Evolutionary conservation across 2,113 vertebrate species (phyloP).

Genomic region (Nymphicus hollandicus): DNA sequence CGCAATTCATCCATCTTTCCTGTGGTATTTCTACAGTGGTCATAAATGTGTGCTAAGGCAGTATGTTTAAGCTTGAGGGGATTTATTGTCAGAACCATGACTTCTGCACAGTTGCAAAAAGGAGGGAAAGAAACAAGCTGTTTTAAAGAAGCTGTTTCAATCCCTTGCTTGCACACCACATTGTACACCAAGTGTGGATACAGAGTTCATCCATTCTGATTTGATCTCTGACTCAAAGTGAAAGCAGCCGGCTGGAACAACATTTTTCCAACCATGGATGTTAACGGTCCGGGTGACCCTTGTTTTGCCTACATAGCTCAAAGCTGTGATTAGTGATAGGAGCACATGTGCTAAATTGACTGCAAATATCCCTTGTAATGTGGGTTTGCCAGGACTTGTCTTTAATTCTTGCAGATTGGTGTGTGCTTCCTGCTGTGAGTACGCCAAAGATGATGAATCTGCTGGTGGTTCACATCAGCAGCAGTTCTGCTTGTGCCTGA

Average conservation of each 20-base stretch:
- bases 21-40: neutral
- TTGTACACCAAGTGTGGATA: neutral
- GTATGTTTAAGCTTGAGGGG: neutral
- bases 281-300: constrained; percentile 8
- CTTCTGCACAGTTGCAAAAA: neutral
- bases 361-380: neutral
- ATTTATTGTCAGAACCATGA: neutral
- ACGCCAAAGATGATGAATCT: neutral
- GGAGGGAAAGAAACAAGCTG: neutral
- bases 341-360: neutral
- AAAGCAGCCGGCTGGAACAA: constrained; percentile 1
- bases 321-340: constrained; percentile 38
- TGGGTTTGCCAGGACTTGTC: neutral
- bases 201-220: neutral
- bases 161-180: neutral
- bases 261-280: neutral
- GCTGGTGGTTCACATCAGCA: neutral
- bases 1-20: neutral
- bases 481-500: neutral
- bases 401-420: neutral
- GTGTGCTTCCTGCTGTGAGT: neutral
- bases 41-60: neutral
- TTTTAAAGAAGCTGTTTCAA: neutral
- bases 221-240: constrained; percentile 8
- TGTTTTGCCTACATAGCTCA: neutral